These are phyloP conservation scores for Gastracanthus pulcherrimus DNA, from an alignment of 2,888 invertebrate species.

Conservation along the genomic window DNA sequence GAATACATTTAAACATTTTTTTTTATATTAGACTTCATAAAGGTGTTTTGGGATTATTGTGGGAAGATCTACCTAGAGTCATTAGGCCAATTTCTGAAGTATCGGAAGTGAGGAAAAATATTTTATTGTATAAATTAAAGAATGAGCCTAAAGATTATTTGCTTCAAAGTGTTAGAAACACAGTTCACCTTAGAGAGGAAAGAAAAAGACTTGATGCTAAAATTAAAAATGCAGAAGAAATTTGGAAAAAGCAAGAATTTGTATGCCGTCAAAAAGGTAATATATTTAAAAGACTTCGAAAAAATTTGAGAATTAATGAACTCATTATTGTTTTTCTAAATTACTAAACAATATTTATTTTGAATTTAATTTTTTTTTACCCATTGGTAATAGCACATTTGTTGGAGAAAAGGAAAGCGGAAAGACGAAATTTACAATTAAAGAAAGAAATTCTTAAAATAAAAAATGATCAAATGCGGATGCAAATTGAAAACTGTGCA, in stretches of 20 bases:
- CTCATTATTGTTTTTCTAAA: background rate
- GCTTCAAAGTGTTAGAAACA: conserved; percentile 62
- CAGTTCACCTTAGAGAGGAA: conserved; percentile 61
- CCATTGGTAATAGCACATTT: conserved; percentile 62
- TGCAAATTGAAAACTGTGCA: conserved; percentile 66
- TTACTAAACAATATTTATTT: no score
- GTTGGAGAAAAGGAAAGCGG: conserved; percentile 62
- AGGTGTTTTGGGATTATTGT: conserved; percentile 67
- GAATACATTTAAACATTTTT: background rate
- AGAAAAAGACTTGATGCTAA: conserved; percentile 58
- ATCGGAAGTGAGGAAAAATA: conserved; percentile 65
- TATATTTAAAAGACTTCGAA: no score
- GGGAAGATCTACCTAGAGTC: conserved; percentile 67
- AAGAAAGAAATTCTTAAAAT: conserved; percentile 66
- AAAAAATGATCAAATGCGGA: conserved; percentile 65
- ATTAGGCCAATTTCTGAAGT: conserved; percentile 62
- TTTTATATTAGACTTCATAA: conserved; percentile 67
- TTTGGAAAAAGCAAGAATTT: conserved; percentile 66
- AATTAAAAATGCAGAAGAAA: conserved; percentile 64
- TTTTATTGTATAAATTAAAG: conserved; percentile 67
- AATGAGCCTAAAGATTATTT: conserved; percentile 58
- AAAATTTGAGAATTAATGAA: background rate
- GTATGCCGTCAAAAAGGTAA: conserved; percentile 68
- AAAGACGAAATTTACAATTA: conserved; percentile 56
- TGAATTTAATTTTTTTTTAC: no score